These are phyloP conservation scores for Apostichopus japonicus DNA, from an alignment of 35 echinoderm and acorn worm species.

Conservation along the genomic window DNA sequence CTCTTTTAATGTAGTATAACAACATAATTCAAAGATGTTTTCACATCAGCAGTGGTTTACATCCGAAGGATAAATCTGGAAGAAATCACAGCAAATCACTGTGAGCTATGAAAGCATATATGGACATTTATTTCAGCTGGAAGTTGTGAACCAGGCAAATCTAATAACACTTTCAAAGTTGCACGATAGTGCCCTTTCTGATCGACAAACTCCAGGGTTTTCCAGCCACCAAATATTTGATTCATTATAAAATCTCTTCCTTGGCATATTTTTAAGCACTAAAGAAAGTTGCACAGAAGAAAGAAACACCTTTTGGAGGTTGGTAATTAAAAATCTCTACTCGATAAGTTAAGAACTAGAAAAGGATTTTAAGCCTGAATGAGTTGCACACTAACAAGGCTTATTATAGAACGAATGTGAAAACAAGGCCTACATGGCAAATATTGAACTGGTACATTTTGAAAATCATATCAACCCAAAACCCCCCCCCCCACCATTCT, in stretches of 20 bases:
- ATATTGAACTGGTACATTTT: not conserved
- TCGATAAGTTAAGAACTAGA: constrained; percentile 1
- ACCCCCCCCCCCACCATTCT: not conserved
- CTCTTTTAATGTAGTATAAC: no score
- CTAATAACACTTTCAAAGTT: not conserved
- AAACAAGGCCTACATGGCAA: not conserved
- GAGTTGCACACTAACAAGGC: constrained; percentile 10
- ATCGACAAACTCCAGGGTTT: not conserved
- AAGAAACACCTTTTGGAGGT: not conserved
- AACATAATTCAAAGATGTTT: no score
- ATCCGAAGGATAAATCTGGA: no score
- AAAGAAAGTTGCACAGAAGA: not conserved
- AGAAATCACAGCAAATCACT: no score
- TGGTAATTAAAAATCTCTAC: not conserved
- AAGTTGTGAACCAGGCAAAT: not conserved
- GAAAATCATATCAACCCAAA: not conserved
- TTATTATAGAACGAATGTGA: not conserved
- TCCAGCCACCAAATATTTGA: not conserved
- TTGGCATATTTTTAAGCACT: not conserved
- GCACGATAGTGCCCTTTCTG: not conserved
- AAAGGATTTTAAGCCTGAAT: not conserved
- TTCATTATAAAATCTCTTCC: constrained; percentile 1
- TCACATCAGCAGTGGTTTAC: no score
- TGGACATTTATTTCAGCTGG: not conserved
- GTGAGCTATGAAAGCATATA: constrained; percentile 1